These are phyloP conservation scores for Cynodonichthys magdalenae DNA, from an alignment of 2,797 vertebrate genomes.

Conservation along the genomic window DNA sequence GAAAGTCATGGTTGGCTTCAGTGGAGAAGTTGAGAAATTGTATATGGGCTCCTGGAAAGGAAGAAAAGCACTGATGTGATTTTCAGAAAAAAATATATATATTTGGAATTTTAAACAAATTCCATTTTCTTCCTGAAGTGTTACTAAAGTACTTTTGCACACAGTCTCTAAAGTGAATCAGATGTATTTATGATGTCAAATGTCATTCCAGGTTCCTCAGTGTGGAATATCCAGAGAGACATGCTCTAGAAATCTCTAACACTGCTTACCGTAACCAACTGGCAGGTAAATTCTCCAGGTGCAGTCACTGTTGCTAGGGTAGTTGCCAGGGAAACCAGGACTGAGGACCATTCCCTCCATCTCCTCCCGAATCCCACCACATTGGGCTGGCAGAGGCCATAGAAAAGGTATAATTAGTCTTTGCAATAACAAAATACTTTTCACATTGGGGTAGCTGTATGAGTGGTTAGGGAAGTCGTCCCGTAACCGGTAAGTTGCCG, in stretches of 20 bases:
- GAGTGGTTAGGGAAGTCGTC: too few relatives aligned
- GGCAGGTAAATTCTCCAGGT: conserved; percentile 95
- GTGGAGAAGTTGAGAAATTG: conserved; percentile 98
- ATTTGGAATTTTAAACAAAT: conserved; percentile 4
- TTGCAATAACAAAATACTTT: neutral
- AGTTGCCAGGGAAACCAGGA: conserved; percentile 98
- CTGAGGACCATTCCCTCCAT: conserved; percentile 97
- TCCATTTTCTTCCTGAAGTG: neutral
- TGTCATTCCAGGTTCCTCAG: conserved; percentile 5
- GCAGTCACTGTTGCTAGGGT: conserved; percentile 98
- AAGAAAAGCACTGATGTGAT: neutral
- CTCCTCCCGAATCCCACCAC: conserved; percentile 91
- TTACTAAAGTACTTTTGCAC: neutral
- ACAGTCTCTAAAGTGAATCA: neutral
- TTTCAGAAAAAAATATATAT: conserved; percentile 1
- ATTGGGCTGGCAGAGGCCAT: conserved; percentile 85
- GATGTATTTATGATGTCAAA: neutral
- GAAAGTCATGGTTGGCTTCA: conserved; percentile 95
- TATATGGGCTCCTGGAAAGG: conserved; percentile 88
- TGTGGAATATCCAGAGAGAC: conserved; percentile 9
- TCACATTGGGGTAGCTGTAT: too few relatives aligned
- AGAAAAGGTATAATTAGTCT: conserved; percentile 39
- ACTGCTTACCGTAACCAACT: conserved; percentile 92
- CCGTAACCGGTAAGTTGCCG: too few relatives aligned
- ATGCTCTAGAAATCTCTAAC: conserved; percentile 12